These are phyloP conservation scores for Ceramica pisi DNA, from an alignment of 2,888 invertebrate species.

Conservation along the genomic window DNA sequence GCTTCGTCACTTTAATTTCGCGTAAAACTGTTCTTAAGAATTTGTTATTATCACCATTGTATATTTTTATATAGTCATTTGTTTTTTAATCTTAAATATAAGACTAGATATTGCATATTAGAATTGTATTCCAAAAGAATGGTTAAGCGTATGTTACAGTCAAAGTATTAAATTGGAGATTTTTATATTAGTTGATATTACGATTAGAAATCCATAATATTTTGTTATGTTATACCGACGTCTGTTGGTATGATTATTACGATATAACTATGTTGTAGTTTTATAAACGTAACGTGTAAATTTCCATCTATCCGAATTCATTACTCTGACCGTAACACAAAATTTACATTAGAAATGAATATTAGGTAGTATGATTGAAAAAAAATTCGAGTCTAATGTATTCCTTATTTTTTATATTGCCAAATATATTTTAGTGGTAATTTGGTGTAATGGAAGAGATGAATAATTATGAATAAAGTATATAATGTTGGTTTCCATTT, in stretches of 20 bases:
- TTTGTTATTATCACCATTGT: conserved; percentile 76
- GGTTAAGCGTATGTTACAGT: conserved; percentile 74
- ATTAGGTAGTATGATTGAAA: conserved; percentile 85
- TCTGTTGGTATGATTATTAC: conserved; percentile 39
- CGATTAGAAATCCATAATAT: conserved; percentile 38
- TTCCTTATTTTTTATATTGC: conserved; percentile 90
- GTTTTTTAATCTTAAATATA: conserved; percentile 73
- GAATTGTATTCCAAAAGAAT: conserved; percentile 77
- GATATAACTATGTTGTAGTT: conserved; percentile 61
- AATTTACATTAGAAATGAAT: conserved; percentile 77
- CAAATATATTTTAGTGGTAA: conserved; percentile 90
- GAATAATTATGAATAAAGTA: conserved; percentile 83
- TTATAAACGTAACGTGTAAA: conserved; percentile 58
- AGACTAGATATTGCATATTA: conserved; percentile 73
- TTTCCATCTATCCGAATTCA: conserved; percentile 68
- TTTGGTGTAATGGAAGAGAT: conserved; percentile 84
- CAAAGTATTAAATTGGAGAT: conserved; percentile 75
- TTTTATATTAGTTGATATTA: conserved; percentile 52
- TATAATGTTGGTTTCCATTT: conserved; percentile 86
- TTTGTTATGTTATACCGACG: conserved; percentile 41
- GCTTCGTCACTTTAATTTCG: conserved; percentile 45
- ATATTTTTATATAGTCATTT: conserved; percentile 85
- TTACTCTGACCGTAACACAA: conserved; percentile 73
- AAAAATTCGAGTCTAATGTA: conserved; percentile 86
- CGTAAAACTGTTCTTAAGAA: conserved; percentile 64